These are phyloP conservation scores for Pycnonotus jocosus DNA, from an alignment of 2,113 vertebrate genomes.

Conservation along the genomic window DNA sequence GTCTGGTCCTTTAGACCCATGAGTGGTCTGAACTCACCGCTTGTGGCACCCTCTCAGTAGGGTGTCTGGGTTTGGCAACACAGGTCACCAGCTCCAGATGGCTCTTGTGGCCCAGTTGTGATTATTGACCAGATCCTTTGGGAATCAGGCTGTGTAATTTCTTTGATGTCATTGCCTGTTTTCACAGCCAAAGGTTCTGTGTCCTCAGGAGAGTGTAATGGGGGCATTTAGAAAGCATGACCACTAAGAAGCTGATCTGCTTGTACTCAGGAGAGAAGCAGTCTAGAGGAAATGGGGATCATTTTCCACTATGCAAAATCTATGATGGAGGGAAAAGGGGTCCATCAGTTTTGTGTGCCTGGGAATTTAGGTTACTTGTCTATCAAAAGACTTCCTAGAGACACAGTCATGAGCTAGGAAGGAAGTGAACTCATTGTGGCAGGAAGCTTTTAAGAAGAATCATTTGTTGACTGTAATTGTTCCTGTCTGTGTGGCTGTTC, in stretches of 20 bases:
- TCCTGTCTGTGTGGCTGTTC: not conserved
- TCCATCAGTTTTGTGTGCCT: not conserved
- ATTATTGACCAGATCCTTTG: not conserved
- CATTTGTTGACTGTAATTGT: not conserved
- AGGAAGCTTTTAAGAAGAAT: not conserved
- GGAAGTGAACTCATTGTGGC: not conserved
- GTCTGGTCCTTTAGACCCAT: not conserved
- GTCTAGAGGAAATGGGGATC: not conserved
- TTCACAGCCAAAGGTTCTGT: not conserved
- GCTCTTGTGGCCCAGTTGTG: not conserved
- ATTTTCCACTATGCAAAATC: not conserved
- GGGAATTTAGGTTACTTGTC: not conserved
- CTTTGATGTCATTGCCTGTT: not conserved
- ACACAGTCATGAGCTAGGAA: not conserved
- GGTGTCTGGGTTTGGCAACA: not conserved
- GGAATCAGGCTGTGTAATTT: not conserved
- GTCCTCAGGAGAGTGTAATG: not conserved
- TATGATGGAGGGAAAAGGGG: not conserved
- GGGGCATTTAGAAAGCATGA: not conserved
- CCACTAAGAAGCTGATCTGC: not conserved
- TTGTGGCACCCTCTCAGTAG: not conserved
- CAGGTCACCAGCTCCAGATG: not conserved
- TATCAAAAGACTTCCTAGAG: not conserved
- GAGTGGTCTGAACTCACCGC: not conserved
- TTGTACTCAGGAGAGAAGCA: not conserved